Percentiles rank a stretch among this genome's conserved stretches.
These are phyloP conservation scores for Catocala sponsa DNA, from an alignment of 2,888 invertebrate species.

Conservation along the genomic window DNA sequence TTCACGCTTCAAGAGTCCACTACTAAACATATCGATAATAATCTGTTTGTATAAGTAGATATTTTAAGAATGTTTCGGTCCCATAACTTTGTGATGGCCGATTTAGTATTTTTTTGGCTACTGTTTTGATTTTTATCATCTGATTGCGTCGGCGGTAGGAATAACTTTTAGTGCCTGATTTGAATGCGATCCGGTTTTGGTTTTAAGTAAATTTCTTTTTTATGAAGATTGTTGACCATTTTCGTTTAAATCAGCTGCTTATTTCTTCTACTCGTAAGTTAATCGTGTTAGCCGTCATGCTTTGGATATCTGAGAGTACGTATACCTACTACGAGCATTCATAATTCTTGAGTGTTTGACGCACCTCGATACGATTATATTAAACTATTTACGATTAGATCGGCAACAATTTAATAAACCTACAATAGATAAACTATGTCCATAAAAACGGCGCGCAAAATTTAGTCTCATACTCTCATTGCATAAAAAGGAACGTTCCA, in stretches of 20 bases:
- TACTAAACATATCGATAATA: constrained; percentile 53
- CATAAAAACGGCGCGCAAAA: too few species aligned
- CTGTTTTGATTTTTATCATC: constrained; percentile 51
- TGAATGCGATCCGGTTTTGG: constrained; percentile 21
- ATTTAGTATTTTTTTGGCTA: constrained; percentile 56
- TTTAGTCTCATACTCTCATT: too few species aligned
- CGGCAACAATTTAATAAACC: too few species aligned
- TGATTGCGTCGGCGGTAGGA: constrained; percentile 38
- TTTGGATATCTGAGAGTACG: neutral
- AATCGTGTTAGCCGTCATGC: too few species aligned
- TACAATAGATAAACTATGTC: too few species aligned
- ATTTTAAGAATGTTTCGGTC: constrained; percentile 60
- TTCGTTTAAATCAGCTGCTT: constrained; percentile 1
- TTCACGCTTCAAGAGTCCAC: constrained; percentile 48
- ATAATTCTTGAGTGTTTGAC: neutral
- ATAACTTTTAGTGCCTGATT: constrained; percentile 32
- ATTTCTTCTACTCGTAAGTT: neutral
- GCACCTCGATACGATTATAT: neutral
- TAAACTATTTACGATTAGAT: too few species aligned
- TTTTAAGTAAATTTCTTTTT: constrained; percentile 12
- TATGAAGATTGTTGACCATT: neutral
- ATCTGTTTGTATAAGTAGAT: constrained; percentile 51
- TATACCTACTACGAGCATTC: too few species aligned
- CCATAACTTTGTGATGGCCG: constrained; percentile 52
- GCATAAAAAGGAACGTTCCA: too few species aligned